Evolutionary conservation across 2,113 vertebrate genomes (phyloP).

Genomic region (Marcusenius ussheri): DNA sequence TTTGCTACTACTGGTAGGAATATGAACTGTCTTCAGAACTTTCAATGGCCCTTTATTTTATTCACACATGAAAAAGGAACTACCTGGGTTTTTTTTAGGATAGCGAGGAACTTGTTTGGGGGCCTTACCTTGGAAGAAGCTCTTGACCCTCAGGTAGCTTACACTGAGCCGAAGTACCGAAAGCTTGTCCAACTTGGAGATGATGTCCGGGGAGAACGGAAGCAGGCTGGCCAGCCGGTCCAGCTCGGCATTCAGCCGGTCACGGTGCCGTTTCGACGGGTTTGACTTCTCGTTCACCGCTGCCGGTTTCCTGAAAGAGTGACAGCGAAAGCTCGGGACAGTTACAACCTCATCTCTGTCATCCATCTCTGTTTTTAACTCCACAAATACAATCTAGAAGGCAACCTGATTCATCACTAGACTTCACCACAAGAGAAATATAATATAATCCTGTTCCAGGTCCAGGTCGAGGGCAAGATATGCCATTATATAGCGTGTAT

Average conservation of each 20-base stretch:
- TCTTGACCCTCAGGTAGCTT: conserved; percentile 91
- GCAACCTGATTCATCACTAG: neutral
- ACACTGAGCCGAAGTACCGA: conserved; percentile 90
- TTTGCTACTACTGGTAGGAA: neutral
- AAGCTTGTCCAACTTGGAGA: conserved; percentile 93
- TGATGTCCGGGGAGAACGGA: conserved; percentile 82
- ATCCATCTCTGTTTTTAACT: neutral
- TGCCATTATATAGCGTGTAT: neutral
- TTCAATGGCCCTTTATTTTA: neutral
- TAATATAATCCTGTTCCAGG: neutral
- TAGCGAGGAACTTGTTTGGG: neutral
- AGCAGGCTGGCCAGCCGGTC: conserved; percentile 89
- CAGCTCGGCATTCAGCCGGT: conserved; percentile 87
- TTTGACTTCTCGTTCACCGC: conserved; percentile 79
- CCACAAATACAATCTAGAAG: neutral
- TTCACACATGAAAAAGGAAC: neutral
- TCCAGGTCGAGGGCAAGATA: neutral
- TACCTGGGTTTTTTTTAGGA: neutral
- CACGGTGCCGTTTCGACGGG: conserved; percentile 90
- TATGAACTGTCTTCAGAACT: neutral
- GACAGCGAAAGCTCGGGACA: conserved; percentile 29
- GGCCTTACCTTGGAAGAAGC: conserved; percentile 87
- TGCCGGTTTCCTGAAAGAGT: conserved; percentile 70
- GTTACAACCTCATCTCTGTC: neutral
- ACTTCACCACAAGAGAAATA: neutral